Percentiles rank a stretch among this genome's conserved stretches.
Conservation (phyloP, 1,140 invertebrate genomes). For the Coptotermes formosanus region DNA sequence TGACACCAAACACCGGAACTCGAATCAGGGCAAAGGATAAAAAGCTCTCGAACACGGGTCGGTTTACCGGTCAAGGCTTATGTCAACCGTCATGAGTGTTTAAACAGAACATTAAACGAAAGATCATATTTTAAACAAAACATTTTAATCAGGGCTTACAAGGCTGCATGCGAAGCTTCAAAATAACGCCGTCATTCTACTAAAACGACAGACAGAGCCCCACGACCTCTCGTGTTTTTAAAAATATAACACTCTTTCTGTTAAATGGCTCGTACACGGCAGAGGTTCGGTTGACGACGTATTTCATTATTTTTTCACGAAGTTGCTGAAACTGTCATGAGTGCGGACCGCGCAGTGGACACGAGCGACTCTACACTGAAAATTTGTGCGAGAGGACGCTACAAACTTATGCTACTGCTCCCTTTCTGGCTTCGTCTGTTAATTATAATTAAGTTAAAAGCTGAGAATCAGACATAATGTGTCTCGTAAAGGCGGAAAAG, state of each 20-base stretch:
- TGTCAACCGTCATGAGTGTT: neutral
- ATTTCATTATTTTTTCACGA: conserved; percentile 17
- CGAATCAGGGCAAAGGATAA: neutral
- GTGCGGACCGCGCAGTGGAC: neutral
- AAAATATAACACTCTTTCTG: conserved; percentile 2
- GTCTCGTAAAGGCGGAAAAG: too few relatives aligned
- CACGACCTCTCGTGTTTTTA: neutral
- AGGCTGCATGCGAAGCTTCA: neutral
- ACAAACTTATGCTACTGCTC: too few relatives aligned
- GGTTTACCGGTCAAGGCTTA: neutral
- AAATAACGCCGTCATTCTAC: neutral
- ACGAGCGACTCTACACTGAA: too few relatives aligned
- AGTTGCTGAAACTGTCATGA: neutral
- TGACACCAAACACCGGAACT: neutral
- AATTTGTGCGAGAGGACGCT: too few relatives aligned
- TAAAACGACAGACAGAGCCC: conserved; percentile 4
- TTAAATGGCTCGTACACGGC: neutral
- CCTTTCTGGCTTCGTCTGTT: too few relatives aligned
- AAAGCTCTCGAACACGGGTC: neutral
- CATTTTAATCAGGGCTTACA: neutral
- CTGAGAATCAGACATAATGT: too few relatives aligned
- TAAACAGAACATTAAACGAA: neutral
- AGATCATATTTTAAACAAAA: neutral
- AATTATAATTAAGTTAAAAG: too few relatives aligned
- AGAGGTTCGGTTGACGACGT: neutral